Base-by-base conservation (phyloP, 1,140 invertebrate species). In the Cyclina sinensis region DNA sequence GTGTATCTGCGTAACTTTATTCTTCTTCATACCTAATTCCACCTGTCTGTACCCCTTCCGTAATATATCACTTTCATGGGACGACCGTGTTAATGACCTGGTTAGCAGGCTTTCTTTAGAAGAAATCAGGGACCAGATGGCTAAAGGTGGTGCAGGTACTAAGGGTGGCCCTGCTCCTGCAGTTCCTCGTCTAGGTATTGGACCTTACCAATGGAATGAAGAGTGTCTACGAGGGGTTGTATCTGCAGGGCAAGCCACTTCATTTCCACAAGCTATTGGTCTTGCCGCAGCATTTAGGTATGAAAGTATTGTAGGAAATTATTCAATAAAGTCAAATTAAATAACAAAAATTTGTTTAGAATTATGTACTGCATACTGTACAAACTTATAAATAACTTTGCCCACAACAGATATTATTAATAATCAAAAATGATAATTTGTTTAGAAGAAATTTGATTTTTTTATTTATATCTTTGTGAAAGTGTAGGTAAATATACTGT, bases 241-340 rank as follows among this genome's bases (percentile, higher is more conserved):
- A 4, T 39, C 82, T 18, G 91, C 93, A 14, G 95, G 94, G 54
- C 84, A 92, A 51, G 94, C 94, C 3, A 95, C 94, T 4, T 88
- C 93, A 21, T 95, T 94, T 80, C 94, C 94, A 7, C 93, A 95
- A 78, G 87, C 93, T 3, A 90, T 95, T 59, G 94, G 94, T 1
- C 83, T 95, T 7, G 93, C 93, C 2, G 94, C 94, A n/a, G 80
- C 93, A 32, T 95, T 95, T 87, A 94, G 93, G 94, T 94, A 90
- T 37, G 57, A 16, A 4, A 43, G n/a, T n/a, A n/a, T n/a, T n/a
- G n/a, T n/a, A n/a, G n/a, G n/a, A n/a, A n/a, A n/a, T n/a, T n/a
- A n/a, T n/a, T n/a, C n/a, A n/a, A n/a, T n/a, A n/a, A n/a, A n/a
- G n/a, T n/a, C n/a, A n/a, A n/a, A n/a, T n/a, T n/a, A n/a, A n/a